Evolutionary conservation across 2,888 invertebrate species (phyloP), one percentile per base, ranked within the genome.

Genomic region (Clanis bilineata): DNA sequence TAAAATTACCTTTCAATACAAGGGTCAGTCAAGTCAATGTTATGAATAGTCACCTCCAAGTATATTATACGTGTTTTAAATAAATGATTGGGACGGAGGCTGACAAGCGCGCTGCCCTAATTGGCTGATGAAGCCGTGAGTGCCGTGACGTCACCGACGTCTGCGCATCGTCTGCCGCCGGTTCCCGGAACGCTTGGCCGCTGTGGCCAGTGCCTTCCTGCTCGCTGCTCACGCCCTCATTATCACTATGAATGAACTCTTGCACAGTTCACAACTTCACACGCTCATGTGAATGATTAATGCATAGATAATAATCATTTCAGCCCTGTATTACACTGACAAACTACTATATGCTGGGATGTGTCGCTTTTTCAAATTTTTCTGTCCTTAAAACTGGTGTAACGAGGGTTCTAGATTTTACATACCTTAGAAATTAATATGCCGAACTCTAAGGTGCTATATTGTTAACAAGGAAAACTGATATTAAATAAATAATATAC

Each of bases 181-280:
- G 83, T 90, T 90, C 89, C 88, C 86, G 86, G 88, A 88, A 88
- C 85, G 79, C 73, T 78, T 83, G 80, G 80, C 83, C 83, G 76
- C 80, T 76, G 67, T 79, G 83, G 83, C 85, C 80, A 77, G 67
- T 79, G 83, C 83, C 85, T 86, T 87, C 86, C 85, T 85, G 80
- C 76, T 77, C 76, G 79, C 74, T 76, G 71, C 74, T 77, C 75
- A 73, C 76, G 77, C 73, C 74, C 82, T 77, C 82, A 83, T 82
- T 86, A 82, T 79, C 77, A 74, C 77, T 77, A 78, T 84, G 82
- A 88, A 87, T 85, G 82, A 82, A 82, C 74, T 77, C 67, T 73
- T 71, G 65, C 71, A 63, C 62, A 67, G 66, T 67, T 63, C 65
- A 70, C 58, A 62, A 57, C 55, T 56, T 56, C 68, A 70, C 69